Conservation (phyloP, 2,888 invertebrate species). For the Drosophila dives region DNA sequence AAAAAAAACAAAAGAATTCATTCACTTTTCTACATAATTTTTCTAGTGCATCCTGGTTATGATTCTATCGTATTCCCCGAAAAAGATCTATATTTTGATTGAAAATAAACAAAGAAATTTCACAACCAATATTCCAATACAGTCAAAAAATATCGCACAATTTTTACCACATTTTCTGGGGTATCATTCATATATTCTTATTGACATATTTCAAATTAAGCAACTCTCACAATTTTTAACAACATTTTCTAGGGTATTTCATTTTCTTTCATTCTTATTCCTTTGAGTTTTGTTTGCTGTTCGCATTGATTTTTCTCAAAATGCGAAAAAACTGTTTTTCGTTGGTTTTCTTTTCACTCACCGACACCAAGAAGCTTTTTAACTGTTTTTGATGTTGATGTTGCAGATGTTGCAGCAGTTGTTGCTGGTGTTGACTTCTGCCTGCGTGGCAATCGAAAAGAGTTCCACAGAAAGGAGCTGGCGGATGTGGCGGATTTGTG, state of each 20-base stretch:
- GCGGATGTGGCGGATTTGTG: constrained; percentile 51
- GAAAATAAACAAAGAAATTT: background rate
- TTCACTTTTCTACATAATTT: too few species aligned
- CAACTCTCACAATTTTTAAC: background rate
- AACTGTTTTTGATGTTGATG: constrained; percentile 33
- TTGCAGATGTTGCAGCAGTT: constrained; percentile 46
- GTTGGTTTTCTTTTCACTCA: constrained; percentile 36
- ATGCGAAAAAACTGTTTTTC: background rate
- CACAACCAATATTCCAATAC: background rate
- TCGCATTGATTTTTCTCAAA: constrained; percentile 62
- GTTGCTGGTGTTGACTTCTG: constrained; percentile 73
- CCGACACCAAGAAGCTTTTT: constrained; percentile 52
- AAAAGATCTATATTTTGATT: background rate
- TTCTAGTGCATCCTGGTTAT: background rate
- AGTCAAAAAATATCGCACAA: too few species aligned
- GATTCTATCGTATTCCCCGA: background rate
- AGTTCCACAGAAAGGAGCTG: constrained; percentile 83
- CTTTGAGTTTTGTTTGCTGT: background rate
- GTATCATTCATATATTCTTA: constrained; percentile 1
- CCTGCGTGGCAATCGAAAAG: constrained; percentile 84
- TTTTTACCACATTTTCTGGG: background rate
- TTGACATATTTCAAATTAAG: background rate
- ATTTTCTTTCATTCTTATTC: background rate
- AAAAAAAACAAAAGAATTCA: background rate
- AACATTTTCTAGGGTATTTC: constrained; percentile 12